Percentiles rank a stretch among this genome's conserved stretches.
These are phyloP conservation scores for Eristalinus aeneus DNA, from an alignment of 2,888 invertebrate genomes.

Conservation along the genomic window DNA sequence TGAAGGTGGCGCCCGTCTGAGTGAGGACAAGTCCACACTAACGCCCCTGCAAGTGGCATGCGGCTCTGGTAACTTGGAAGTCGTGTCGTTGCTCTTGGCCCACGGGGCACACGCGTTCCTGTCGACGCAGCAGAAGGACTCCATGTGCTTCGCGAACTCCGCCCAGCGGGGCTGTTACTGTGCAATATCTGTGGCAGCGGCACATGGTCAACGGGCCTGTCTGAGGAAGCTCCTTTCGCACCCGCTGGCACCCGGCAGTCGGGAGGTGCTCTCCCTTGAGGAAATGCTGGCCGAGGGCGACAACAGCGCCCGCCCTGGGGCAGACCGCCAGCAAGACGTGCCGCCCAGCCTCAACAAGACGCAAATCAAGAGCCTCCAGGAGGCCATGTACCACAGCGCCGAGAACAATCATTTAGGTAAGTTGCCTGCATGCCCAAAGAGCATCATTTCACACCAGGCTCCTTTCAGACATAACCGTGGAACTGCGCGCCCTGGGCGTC, in stretches of 20 bases:
- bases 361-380: slow-evolving; percentile 92
- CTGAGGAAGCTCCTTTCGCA: slow-evolving; percentile 90
- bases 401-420: slow-evolving; percentile 93
- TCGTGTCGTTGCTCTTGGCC: slow-evolving; percentile 89
- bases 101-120: slow-evolving; percentile 94
- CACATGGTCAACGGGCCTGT: slow-evolving; percentile 91
- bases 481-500: slow-evolving; percentile 91
- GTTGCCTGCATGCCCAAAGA: slow-evolving; percentile 24
- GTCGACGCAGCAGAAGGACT: slow-evolving; percentile 91
- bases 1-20: slow-evolving; percentile 91
- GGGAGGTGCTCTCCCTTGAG: slow-evolving; percentile 91
- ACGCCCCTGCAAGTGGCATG: slow-evolving; percentile 94
- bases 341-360: slow-evolving; percentile 85
- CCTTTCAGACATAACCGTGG: slow-evolving; percentile 89
- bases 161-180: slow-evolving; percentile 93
- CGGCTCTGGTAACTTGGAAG: slow-evolving; percentile 89
- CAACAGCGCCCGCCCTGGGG: slow-evolving; percentile 74
- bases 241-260: slow-evolving; percentile 85
- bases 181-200: slow-evolving; percentile 93
- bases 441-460: background rate
- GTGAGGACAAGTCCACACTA: slow-evolving; percentile 92
- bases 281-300: slow-evolving; percentile 95
- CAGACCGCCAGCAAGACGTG: slow-evolving; percentile 75
- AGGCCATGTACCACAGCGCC: slow-evolving; percentile 96
- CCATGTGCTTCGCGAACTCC: slow-evolving; percentile 91